A percentile compares a stretch with the other conserved stretches of the same genome.
These are phyloP conservation scores for Manis pentadactyla DNA, from an alignment of 2,797 vertebrate genomes.

Conservation along the genomic window DNA sequence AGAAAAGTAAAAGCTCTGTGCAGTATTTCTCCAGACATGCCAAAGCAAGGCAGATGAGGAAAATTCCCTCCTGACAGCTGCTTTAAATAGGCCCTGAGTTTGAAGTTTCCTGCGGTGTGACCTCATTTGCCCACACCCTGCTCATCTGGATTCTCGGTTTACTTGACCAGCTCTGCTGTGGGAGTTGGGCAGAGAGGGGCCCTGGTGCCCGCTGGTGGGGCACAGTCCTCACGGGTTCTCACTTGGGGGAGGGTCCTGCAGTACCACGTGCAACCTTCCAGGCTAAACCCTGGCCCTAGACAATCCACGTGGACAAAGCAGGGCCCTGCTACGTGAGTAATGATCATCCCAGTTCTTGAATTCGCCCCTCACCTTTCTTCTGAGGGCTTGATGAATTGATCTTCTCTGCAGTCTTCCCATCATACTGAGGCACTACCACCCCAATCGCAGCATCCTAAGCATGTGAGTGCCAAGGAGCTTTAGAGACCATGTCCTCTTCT, in stretches of 20 bases:
- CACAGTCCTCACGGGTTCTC: neutral
- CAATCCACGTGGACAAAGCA: neutral
- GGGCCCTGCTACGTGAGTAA: neutral
- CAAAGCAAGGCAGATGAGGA: neutral
- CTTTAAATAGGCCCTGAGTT: neutral
- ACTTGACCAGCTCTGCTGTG: neutral
- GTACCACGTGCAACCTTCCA: neutral
- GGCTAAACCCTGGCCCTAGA: neutral
- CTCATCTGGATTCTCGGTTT: neutral
- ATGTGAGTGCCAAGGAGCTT: neutral
- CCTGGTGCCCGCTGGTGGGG: neutral
- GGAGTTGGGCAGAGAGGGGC: neutral
- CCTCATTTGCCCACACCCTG: neutral
- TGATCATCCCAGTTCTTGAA: neutral
- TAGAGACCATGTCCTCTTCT: neutral
- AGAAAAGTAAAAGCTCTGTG: slow-evolving; percentile 13
- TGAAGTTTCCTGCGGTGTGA: neutral
- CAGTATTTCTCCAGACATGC: slow-evolving; percentile 41
- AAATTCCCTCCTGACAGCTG: neutral
- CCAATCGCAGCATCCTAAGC: neutral
- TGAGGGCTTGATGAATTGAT: neutral
- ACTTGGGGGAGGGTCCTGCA: too few relatives aligned
- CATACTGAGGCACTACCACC: neutral
- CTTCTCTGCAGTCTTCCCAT: neutral
- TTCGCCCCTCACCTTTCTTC: neutral